Conservation (phyloP, 2,888 invertebrate genomes). For the Drosophila melanosoma region DNA sequence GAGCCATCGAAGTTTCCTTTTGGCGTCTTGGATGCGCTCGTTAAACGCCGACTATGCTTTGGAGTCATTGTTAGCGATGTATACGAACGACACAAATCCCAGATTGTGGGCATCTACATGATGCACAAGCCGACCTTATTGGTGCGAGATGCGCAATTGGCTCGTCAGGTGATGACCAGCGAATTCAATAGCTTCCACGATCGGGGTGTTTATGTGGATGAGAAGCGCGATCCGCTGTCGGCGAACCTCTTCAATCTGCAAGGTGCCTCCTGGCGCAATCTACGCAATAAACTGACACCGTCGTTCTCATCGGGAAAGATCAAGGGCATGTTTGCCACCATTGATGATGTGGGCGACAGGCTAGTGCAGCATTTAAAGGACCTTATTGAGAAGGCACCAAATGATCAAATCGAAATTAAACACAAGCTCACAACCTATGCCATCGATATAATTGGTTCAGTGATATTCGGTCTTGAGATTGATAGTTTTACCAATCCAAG, state of each 20-base stretch:
- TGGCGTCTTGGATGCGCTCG: slow-evolving; percentile 87
- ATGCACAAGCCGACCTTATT: slow-evolving; percentile 88
- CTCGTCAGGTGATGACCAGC: slow-evolving; percentile 87
- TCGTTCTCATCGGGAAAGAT: slow-evolving; percentile 89
- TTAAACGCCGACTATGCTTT: slow-evolving; percentile 87
- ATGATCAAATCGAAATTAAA: slow-evolving; percentile 85
- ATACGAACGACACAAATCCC: slow-evolving; percentile 85
- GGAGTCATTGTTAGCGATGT: slow-evolving; percentile 87
- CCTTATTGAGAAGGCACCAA: slow-evolving; percentile 71
- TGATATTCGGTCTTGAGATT: slow-evolving; percentile 85
- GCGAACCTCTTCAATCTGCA: slow-evolving; percentile 85
- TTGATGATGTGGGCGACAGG: slow-evolving; percentile 87
- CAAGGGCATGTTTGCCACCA: slow-evolving; percentile 88
- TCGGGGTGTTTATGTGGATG: slow-evolving; percentile 88
- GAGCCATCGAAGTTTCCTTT: slow-evolving; percentile 88
- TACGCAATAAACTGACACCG: slow-evolving; percentile 88
- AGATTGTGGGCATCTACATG: slow-evolving; percentile 87
- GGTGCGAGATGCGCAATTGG: slow-evolving; percentile 87
- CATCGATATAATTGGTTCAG: slow-evolving; percentile 85
- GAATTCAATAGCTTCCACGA: slow-evolving; percentile 89
- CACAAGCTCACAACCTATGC: slow-evolving; percentile 80
- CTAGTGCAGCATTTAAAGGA: slow-evolving; percentile 85
- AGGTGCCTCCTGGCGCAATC: slow-evolving; percentile 87
- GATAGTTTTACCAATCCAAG: slow-evolving; percentile 82
- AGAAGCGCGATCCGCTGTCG: slow-evolving; percentile 87